Base-by-base conservation (phyloP, 2,888 invertebrate species). In the Lymantria monacha region DNA sequence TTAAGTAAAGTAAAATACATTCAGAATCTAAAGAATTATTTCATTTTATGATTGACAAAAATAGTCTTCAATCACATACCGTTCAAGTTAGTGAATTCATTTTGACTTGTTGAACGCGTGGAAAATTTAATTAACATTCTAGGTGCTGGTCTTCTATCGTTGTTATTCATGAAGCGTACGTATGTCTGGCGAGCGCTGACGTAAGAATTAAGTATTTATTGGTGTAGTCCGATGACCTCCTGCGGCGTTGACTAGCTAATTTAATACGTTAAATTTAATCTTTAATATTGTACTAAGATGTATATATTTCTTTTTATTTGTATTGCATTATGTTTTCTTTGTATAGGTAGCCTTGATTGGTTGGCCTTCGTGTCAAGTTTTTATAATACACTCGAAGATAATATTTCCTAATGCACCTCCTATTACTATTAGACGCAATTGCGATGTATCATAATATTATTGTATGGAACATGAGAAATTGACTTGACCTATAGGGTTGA, bases 81-180 rank as follows among this genome's bases (percentile, higher is more conserved):
- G 3, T 10, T 33, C 10, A 33, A 10, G 5, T 10, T 33, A 10
- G 33, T 33, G 1, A 9, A 11, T 82, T 79, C 72, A 75, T 81
- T 80, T 68, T 72, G 68, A 55, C 54, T 66, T 61, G 72, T 74
- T 66, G 71, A 70, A 67, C 65, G 57, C 72, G 87, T 86, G 81
- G 85, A 83, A 88, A 89, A 86, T 87, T 83, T 87, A 88, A 90
- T 89, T 85, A 87, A 83, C 76, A 72, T 73, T 76, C 77, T 79
- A 70, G 76, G 72, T 77, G 76, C 66, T 78, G 76, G 76, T 74
- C 73, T 72, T 72, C 69, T 68, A 74, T 83, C 76, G 81, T 90
- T 88, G 81, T 79, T 87, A 91, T 91, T 87, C 90, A 76, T 77
- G 74, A 74, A 70, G 74, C 85, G 90, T 87, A 74, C 85, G 89